These are phyloP conservation scores for Microtus oregoni DNA, from an alignment of 2,113 vertebrate species.

Conservation along the genomic window DNA sequence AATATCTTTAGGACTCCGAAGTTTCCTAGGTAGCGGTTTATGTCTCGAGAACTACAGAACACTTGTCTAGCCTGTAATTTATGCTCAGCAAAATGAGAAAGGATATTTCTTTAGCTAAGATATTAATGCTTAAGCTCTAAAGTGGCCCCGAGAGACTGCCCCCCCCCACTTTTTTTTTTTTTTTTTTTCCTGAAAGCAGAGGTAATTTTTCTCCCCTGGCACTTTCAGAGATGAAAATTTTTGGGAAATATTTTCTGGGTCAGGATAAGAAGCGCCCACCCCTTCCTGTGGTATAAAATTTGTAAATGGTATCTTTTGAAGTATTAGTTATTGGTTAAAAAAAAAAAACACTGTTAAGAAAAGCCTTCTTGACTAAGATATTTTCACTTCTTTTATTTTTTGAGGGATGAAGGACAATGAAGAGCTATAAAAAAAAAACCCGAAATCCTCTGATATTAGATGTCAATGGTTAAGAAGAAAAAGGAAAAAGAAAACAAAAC, in stretches of 20 bases:
- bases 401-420: conserved; percentile 11
- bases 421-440: neutral
- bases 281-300: neutral
- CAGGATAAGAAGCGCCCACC: neutral
- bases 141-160: neutral
- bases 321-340: neutral
- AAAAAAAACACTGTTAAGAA: conserved; percentile 23
- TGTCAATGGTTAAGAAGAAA: neutral
- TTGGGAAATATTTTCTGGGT: conserved; percentile 30
- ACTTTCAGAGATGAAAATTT: conserved; percentile 47
- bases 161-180: neutral
- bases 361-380: neutral
- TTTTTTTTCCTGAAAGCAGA: conserved; percentile 66
- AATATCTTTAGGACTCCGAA: conserved; percentile 54
- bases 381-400: neutral
- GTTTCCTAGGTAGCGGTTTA: conserved; percentile 70
- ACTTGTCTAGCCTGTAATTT: conserved; percentile 62
- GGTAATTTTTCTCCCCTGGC: neutral
- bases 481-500: neutral
- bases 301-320: neutral
- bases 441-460: neutral
- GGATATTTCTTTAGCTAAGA: conserved; percentile 65
- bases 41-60: conserved; percentile 51
- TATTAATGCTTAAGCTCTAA: conserved; percentile 62
- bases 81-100: conserved; percentile 57